These are phyloP conservation scores for Cryptotermes secundus DNA, from an alignment of 1,140 invertebrate genomes.

Conservation along the genomic window DNA sequence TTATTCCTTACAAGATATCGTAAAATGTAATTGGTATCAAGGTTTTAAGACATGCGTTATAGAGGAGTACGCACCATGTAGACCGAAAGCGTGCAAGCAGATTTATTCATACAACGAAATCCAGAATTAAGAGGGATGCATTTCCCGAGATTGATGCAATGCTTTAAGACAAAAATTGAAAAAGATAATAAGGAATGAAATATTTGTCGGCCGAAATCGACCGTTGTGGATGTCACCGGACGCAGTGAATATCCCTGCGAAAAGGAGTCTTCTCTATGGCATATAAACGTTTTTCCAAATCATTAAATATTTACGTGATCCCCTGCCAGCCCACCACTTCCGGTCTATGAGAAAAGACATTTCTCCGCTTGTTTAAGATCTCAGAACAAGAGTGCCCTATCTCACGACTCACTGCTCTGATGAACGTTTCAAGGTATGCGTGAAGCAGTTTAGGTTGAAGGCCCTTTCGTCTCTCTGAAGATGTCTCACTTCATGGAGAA, in stretches of 20 bases:
- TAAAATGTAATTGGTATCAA: too few species aligned
- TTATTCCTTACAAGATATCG: too few species aligned
- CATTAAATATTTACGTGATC: constrained; percentile 14
- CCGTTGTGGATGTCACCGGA: neutral
- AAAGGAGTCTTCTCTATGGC: neutral
- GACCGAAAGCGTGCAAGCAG: too few species aligned
- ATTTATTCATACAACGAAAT: neutral
- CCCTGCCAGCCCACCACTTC: neutral
- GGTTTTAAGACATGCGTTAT: too few species aligned
- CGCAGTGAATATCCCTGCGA: neutral
- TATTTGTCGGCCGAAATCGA: neutral
- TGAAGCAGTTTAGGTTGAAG: too few species aligned
- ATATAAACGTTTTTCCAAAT: constrained; percentile 3
- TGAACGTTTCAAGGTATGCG: too few species aligned
- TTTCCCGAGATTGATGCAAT: neutral
- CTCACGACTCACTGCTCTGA: neutral
- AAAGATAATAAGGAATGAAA: neutral
- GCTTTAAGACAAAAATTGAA: neutral
- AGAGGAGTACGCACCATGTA: too few species aligned
- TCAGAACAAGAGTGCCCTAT: neutral
- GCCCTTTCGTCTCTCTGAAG: too few species aligned
- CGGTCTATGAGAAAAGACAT: neutral
- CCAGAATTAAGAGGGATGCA: too few species aligned
- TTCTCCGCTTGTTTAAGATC: neutral
- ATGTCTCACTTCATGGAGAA: too few species aligned